A percentile compares a stretch with the other conserved stretches of the same genome.
These are phyloP conservation scores for Neodontobutis hainanensis DNA, from an alignment of 2,113 vertebrate species.

Conservation along the genomic window DNA sequence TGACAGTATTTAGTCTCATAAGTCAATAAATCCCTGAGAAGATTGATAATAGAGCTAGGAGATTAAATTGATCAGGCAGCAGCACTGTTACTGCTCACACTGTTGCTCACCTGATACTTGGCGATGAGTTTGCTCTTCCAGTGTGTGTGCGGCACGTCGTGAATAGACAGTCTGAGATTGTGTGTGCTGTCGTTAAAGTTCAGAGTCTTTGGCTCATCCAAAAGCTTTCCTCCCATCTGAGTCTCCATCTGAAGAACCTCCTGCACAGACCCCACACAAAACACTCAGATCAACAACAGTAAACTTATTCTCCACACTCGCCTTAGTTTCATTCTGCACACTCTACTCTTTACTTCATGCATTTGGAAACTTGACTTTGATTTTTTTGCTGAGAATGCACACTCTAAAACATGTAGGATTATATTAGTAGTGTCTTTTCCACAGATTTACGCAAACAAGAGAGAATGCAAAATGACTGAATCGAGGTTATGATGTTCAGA, in stretches of 20 bases:
- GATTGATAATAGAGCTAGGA: too few relatives aligned
- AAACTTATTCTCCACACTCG: constrained; percentile 15
- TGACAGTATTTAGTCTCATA: too few relatives aligned
- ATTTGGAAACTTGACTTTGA: constrained; percentile 8
- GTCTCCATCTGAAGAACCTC: constrained; percentile 93
- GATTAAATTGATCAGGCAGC: too few relatives aligned
- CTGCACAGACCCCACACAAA: constrained; percentile 63
- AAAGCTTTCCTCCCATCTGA: constrained; percentile 92
- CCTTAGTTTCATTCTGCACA: background rate
- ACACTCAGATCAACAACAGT: constrained; percentile 3
- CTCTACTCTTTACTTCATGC: constrained; percentile 10
- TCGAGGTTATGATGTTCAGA: too few relatives aligned
- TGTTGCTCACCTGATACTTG: constrained; percentile 89
- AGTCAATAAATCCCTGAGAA: too few relatives aligned
- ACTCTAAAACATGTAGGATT: background rate
- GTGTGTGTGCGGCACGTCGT: constrained; percentile 88
- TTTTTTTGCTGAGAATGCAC: constrained; percentile 2
- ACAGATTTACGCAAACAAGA: constrained; percentile 23
- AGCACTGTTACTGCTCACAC: too few relatives aligned
- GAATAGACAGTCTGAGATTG: constrained; percentile 92
- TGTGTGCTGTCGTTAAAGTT: constrained; percentile 95
- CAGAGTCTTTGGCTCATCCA: constrained; percentile 93
- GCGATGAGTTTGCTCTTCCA: constrained; percentile 96
- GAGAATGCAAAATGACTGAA: too few relatives aligned
- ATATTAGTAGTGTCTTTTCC: constrained; percentile 5